Conservation (phyloP, 2,797 vertebrate genomes). For the Bryconaethiops microstoma region DNA sequence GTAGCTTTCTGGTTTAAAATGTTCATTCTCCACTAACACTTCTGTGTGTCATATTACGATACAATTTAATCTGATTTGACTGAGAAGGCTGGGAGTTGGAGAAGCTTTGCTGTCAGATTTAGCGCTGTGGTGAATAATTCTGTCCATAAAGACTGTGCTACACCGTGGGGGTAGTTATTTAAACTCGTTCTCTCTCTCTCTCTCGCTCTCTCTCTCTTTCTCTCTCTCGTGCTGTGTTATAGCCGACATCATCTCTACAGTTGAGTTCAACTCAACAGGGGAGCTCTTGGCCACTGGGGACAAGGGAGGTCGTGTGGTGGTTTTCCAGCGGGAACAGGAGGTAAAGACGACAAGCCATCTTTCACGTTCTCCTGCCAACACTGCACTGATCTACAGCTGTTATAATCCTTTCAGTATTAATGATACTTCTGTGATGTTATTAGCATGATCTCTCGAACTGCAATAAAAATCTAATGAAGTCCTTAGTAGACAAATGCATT, state of each 20-base stretch:
- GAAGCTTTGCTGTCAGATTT: background rate
- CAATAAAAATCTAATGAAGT: background rate
- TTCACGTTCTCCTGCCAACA: conserved; percentile 13
- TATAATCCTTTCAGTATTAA: background rate
- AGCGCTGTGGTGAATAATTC: conserved; percentile 14
- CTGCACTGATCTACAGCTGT: background rate
- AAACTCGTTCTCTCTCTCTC: background rate
- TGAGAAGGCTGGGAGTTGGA: conserved; percentile 4
- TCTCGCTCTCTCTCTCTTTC: background rate
- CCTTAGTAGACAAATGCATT: background rate
- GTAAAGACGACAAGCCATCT: conserved; percentile 65
- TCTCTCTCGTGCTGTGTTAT: conserved; percentile 48
- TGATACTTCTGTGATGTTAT: background rate
- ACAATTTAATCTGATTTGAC: conserved; percentile 17
- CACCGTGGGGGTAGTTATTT: conserved; percentile 26
- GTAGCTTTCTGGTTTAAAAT: conserved; percentile 8
- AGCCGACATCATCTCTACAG: conserved; percentile 94
- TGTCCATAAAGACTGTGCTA: background rate
- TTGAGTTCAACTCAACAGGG: conserved; percentile 91
- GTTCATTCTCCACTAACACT: background rate
- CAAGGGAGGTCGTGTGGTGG: conserved; percentile 90
- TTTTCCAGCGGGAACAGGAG: conserved; percentile 92
- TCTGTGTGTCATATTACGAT: background rate
- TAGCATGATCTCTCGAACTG: background rate
- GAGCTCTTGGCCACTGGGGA: conserved; percentile 90